phyloP scores from a whole-genome alignment of 2,113 vertebrate species.

The Petrocephalus zakoni region DNA sequence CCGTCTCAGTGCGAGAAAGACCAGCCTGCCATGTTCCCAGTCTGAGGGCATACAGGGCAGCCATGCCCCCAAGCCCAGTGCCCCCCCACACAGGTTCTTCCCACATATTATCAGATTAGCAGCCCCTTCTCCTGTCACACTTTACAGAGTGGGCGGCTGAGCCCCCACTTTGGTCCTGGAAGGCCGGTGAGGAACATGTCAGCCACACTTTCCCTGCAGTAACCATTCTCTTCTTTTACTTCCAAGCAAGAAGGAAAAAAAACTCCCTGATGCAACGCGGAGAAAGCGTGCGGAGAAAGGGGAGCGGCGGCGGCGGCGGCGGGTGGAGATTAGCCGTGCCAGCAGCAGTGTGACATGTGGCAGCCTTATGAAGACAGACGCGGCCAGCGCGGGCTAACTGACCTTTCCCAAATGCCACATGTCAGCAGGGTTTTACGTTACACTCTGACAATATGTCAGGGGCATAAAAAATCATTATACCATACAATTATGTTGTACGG shows the following conservation, averaged over 20 bases:
- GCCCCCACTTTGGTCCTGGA: slow-evolving; percentile 45
- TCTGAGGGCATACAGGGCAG: neutral
- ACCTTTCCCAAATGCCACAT: slow-evolving; percentile 99
- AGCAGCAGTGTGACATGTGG: slow-evolving; percentile 73
- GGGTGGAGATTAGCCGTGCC: slow-evolving; percentile 67
- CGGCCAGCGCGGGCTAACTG: slow-evolving; percentile 77
- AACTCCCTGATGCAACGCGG: slow-evolving; percentile 17
- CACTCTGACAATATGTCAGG: slow-evolving; percentile 94
- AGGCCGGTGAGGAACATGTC: slow-evolving; percentile 27
- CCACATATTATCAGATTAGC: slow-evolving; percentile 69
- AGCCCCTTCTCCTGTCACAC: slow-evolving; percentile 54
- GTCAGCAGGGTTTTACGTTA: slow-evolving; percentile 99
- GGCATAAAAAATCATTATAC: slow-evolving; percentile 98
- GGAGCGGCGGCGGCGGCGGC: slow-evolving; percentile 22
- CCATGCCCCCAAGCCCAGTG: slow-evolving; percentile 10
- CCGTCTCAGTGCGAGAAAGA: too few species aligned
- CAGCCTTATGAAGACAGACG: slow-evolving; percentile 76
- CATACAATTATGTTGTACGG: slow-evolving; percentile 76
- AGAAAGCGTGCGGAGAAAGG: slow-evolving; percentile 19
- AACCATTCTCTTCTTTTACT: slow-evolving; percentile 32
- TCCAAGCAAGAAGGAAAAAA: slow-evolving; percentile 23
- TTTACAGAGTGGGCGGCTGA: slow-evolving; percentile 52
- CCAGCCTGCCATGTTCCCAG: too few species aligned
- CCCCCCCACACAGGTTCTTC: slow-evolving; percentile 41
- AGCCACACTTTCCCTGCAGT: slow-evolving; percentile 27